Evolutionary conservation across 2,113 vertebrate species (phyloP).

Genomic region (Eolophus roseicapilla): DNA sequence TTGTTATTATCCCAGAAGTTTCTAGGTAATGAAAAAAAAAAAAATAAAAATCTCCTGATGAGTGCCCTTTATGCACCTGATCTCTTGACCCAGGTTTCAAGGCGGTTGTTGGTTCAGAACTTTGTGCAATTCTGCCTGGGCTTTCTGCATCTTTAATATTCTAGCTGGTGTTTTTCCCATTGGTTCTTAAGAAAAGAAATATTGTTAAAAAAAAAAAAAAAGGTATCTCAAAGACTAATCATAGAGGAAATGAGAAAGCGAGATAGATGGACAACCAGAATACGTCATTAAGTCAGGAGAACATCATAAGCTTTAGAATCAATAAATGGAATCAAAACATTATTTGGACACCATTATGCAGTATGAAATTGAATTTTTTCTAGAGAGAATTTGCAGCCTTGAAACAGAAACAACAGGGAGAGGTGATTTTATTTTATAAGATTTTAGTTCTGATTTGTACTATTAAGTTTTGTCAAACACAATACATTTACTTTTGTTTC

Average conservation of each 20-base stretch:
- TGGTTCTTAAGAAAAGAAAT: background rate
- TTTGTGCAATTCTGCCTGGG: slow-evolving; percentile 26
- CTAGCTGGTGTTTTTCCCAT: slow-evolving; percentile 3
- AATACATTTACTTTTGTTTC: slow-evolving; percentile 37
- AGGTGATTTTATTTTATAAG: slow-evolving; percentile 11
- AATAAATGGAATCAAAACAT: slow-evolving; percentile 14
- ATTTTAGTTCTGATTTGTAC: slow-evolving; percentile 37
- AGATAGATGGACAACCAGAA: background rate
- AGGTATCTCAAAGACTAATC: slow-evolving; percentile 12
- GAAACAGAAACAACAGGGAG: background rate
- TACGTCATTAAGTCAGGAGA: background rate
- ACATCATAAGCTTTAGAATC: slow-evolving; percentile 19
- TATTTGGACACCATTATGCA: background rate
- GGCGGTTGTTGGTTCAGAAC: slow-evolving; percentile 60
- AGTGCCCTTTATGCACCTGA: slow-evolving; percentile 66
- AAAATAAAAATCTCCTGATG: slow-evolving; percentile 44
- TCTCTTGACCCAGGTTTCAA: slow-evolving; percentile 71
- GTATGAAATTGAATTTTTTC: background rate
- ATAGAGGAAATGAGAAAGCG: slow-evolving; percentile 15
- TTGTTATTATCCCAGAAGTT: slow-evolving; percentile 54
- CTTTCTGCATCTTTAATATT: slow-evolving; percentile 50
- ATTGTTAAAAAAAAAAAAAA: background rate
- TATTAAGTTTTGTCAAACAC: slow-evolving; percentile 49
- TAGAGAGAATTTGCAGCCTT: background rate
- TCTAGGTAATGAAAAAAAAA: slow-evolving; percentile 27